Evolutionary conservation across 30 jellyfish, hydroid and myxozoan species (phyloP).

Genomic region (Hydractinia symbiolongicarpus): DNA sequence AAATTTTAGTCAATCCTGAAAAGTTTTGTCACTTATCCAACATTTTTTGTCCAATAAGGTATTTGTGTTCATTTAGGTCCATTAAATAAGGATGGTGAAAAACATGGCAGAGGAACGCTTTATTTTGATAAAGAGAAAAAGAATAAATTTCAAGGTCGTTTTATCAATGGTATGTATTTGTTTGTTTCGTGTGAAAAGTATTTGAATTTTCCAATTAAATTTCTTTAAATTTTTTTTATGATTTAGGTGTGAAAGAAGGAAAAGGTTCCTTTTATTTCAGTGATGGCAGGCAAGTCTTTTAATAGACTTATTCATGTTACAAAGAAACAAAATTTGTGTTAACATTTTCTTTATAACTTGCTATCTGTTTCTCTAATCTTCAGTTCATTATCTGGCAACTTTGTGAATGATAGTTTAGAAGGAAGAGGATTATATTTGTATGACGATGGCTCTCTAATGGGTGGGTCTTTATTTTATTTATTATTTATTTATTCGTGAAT

Average conservation of each 20-base stretch:
- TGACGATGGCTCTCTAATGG: slow-evolving; percentile 81
- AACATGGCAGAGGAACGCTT: slow-evolving; percentile 87
- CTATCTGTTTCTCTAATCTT: not conserved
- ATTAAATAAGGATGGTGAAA: slow-evolving; percentile 43
- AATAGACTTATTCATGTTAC: not conserved
- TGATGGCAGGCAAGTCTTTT: slow-evolving; percentile 77
- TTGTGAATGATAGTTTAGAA: slow-evolving; percentile 50
- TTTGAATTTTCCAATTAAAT: too few relatives aligned
- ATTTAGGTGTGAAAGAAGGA: slow-evolving; percentile 73
- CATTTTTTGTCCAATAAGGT: too few relatives aligned
- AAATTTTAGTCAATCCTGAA: not conserved
- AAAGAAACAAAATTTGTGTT: not conserved
- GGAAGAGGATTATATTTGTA: slow-evolving; percentile 70
- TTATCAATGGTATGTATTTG: slow-evolving; percentile 48
- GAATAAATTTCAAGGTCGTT: slow-evolving; percentile 78
- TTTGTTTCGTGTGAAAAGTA: too few relatives aligned
- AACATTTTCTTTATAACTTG: not conserved
- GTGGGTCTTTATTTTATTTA: slow-evolving; percentile 22
- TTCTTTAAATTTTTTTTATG: not conserved
- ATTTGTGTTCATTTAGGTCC: slow-evolving; percentile 33
- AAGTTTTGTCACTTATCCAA: not conserved
- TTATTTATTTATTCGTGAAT: not conserved
- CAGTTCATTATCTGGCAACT: slow-evolving; percentile 66
- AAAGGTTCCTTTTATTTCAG: slow-evolving; percentile 66
- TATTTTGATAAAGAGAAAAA: slow-evolving; percentile 28